These are phyloP conservation scores for Bos javanicus DNA, from an alignment of 2,113 vertebrate species.

Conservation along the genomic window DNA sequence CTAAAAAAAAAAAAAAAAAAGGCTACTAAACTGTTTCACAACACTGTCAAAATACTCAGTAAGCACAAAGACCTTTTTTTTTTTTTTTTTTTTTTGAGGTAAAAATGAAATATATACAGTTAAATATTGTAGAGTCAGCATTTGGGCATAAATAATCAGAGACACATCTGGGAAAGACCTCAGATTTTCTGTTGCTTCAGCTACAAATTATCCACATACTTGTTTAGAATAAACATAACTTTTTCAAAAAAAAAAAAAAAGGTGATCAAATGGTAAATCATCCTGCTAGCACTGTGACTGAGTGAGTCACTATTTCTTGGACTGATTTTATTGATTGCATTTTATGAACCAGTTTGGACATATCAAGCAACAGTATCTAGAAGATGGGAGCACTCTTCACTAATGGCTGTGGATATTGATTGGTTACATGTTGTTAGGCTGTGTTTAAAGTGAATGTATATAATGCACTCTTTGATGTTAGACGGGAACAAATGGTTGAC, in stretches of 20 bases:
- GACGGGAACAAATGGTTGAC: not conserved
- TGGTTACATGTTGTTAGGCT: not conserved
- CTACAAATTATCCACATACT: not conserved
- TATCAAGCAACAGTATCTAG: not conserved
- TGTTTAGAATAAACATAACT: not conserved
- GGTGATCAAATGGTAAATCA: not conserved
- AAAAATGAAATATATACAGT: not conserved
- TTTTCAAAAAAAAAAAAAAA: not conserved
- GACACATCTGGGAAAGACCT: not conserved
- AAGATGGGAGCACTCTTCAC: not conserved
- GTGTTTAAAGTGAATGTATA: not conserved
- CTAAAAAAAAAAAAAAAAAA: not conserved
- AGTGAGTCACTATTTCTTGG: too few species aligned
- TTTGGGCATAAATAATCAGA: not conserved
- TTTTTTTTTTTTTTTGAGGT: not conserved
- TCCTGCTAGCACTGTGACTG: not conserved
- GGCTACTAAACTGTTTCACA: not conserved
- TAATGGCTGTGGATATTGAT: accelerated
- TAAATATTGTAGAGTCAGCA: not conserved
- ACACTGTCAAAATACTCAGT: not conserved
- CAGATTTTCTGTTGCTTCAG: not conserved
- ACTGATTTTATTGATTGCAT: not conserved
- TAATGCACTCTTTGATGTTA: not conserved
- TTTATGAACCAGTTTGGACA: not conserved
- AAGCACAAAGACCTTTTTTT: not conserved